Evolutionary conservation across 2,888 invertebrate genomes (phyloP).

Genomic region (Cataglyphis altisquamis): DNA sequence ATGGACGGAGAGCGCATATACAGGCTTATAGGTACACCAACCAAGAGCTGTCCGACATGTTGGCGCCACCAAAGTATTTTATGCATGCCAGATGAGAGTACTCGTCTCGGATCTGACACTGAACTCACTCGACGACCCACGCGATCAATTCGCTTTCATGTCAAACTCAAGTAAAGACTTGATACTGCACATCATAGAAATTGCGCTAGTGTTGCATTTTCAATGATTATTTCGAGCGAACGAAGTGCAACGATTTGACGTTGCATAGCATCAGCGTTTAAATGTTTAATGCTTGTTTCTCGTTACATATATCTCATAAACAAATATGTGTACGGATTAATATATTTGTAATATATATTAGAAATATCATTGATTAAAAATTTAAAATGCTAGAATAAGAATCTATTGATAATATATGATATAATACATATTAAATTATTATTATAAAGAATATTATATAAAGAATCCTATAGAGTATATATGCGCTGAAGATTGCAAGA

Average conservation of each 20-base stretch:
- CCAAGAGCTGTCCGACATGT: slow-evolving; percentile 75
- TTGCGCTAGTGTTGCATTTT: slow-evolving; percentile 59
- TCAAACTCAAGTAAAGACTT: slow-evolving; percentile 50
- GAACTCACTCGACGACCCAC: slow-evolving; percentile 74
- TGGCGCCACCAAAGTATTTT: slow-evolving; percentile 78
- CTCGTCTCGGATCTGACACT: slow-evolving; percentile 77
- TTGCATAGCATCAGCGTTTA: background rate
- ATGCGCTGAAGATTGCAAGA: background rate
- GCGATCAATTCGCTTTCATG: slow-evolving; percentile 69
- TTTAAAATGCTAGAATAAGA: background rate
- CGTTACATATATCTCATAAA: background rate
- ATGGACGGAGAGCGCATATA: slow-evolving; percentile 39
- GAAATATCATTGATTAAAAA: background rate
- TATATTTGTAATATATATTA: background rate
- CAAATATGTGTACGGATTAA: background rate
- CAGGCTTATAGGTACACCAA: slow-evolving; percentile 69
- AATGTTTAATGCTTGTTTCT: background rate
- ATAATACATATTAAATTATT: background rate
- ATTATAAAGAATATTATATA: background rate
- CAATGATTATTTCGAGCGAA: slow-evolving; percentile 2
- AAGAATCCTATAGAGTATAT: background rate
- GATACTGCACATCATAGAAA: slow-evolving; percentile 29
- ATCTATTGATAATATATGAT: background rate
- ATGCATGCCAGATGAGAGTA: slow-evolving; percentile 77
- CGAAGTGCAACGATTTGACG: background rate